Evolutionary conservation across 2,113 vertebrate genomes (phyloP).

Genomic region (Anser cygnoides): DNA sequence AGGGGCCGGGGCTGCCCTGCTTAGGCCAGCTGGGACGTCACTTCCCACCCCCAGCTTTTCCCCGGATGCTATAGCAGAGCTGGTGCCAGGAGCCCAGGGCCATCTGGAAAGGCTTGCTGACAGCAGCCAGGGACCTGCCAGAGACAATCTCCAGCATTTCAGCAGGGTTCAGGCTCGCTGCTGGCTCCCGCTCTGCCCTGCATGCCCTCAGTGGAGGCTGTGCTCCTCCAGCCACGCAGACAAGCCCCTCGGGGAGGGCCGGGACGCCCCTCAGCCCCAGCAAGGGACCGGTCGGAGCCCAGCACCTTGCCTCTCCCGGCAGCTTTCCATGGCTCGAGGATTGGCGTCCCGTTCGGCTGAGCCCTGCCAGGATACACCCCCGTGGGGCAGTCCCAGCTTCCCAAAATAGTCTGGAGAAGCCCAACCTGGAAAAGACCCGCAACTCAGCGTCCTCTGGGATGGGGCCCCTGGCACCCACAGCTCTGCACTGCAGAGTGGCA

Average conservation of each 20-base stretch:
- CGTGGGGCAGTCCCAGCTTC: not conserved
- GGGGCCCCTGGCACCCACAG: not conserved
- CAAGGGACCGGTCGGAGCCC: not conserved
- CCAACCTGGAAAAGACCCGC: not conserved
- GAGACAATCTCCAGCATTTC: not conserved
- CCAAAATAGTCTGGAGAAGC: constrained; percentile 18
- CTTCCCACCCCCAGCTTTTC: not conserved
- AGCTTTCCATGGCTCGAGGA: fast-evolving
- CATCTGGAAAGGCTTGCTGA: constrained; percentile 22
- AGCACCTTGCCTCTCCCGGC: not conserved
- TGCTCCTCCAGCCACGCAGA: fast-evolving
- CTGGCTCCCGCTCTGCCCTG: not conserved
- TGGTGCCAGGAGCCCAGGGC: not conserved
- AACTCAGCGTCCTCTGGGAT: not conserved
- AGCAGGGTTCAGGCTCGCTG: fast-evolving
- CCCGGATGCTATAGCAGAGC: not conserved
- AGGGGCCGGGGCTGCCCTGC: not conserved
- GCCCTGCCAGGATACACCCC: not conserved
- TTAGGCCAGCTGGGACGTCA: not conserved
- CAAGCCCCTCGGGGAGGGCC: fast-evolving
- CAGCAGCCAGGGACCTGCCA: not conserved
- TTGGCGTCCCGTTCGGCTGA: fast-evolving
- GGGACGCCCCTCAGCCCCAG: not conserved
- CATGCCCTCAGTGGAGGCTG: fast-evolving
- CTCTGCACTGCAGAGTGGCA: not conserved